Conservation (phyloP, 92 coral and sea anemone species). For the Zoanthus solanderi region DNA sequence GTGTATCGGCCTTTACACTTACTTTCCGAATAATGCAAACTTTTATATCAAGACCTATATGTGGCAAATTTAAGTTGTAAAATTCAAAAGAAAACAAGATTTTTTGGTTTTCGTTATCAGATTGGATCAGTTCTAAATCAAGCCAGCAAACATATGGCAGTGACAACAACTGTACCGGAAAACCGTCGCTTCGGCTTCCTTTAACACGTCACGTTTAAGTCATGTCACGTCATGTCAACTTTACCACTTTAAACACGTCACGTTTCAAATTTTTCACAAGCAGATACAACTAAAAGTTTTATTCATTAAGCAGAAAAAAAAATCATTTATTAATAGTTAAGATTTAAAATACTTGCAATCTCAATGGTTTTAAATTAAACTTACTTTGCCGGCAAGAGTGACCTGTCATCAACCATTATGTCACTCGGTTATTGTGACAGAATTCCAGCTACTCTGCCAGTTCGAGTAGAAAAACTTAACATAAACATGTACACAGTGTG, state of each 20-base stretch:
- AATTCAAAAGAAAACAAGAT: neutral
- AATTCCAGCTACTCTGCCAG: neutral
- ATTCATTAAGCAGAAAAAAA: neutral
- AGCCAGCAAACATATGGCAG: neutral
- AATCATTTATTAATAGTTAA: neutral
- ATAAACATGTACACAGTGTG: neutral
- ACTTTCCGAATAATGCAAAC: neutral
- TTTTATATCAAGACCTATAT: no score
- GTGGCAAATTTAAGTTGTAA: no score
- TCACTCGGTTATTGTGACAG: neutral
- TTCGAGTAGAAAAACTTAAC: neutral
- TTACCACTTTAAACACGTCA: no score
- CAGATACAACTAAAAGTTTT: neutral
- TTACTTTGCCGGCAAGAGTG: neutral
- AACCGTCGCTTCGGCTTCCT: neutral
- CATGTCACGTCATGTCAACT: no score
- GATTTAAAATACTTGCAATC: neutral
- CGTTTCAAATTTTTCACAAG: neutral
- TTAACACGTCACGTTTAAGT: no score
- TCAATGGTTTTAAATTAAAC: neutral
- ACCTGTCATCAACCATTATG: neutral
- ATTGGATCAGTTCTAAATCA: neutral
- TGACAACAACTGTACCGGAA: neutral
- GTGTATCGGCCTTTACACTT: neutral
- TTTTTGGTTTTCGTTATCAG: neutral